phyloP scores from a whole-genome alignment of 2,888 invertebrate species.

The Sinotaia quadrata region DNA sequence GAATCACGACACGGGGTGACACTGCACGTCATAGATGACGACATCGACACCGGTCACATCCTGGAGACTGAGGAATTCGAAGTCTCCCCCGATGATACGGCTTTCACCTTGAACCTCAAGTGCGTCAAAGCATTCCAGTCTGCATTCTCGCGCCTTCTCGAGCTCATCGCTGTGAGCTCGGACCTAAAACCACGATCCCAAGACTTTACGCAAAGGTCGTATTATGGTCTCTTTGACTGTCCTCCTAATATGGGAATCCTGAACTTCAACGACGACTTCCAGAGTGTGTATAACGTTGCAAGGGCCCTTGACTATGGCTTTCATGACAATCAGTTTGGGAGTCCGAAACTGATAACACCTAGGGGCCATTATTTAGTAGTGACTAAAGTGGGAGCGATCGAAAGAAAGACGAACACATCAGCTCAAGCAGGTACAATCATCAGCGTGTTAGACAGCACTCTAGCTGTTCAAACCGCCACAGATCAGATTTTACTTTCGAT shows the following conservation, averaged over 20 bases:
- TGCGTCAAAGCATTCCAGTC: slow-evolving; percentile 47
- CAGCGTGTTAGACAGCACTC: slow-evolving; percentile 42
- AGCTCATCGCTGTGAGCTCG: slow-evolving; percentile 30
- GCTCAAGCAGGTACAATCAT: slow-evolving; percentile 39
- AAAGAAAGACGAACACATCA: not conserved
- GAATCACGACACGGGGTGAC: slow-evolving; percentile 48
- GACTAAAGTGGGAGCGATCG: slow-evolving; percentile 38
- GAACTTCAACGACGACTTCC: slow-evolving; percentile 31
- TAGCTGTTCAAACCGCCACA: slow-evolving; percentile 41
- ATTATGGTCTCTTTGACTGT: slow-evolving; percentile 46
- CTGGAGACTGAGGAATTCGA: slow-evolving; percentile 41
- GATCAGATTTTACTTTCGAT: slow-evolving; percentile 40
- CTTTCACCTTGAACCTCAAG: slow-evolving; percentile 49
- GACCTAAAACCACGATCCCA: slow-evolving; percentile 33
- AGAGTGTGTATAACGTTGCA: slow-evolving; percentile 42
- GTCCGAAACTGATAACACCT: slow-evolving; percentile 46
- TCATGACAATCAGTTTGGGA: slow-evolving; percentile 50
- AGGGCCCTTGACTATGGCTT: slow-evolving; percentile 49
- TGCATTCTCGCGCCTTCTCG: slow-evolving; percentile 38
- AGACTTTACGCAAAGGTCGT: slow-evolving; percentile 37
- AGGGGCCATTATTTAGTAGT: slow-evolving; percentile 45
- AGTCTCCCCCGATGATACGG: slow-evolving; percentile 44
- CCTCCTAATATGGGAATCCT: slow-evolving; percentile 51
- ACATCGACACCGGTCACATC: slow-evolving; percentile 54
- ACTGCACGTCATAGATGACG: slow-evolving; percentile 50